Percentiles rank a stretch among this genome's conserved stretches.
These are phyloP conservation scores for Epizoanthus rinbou DNA, from an alignment of 92 coral and sea anemone genomes.

Conservation along the genomic window DNA sequence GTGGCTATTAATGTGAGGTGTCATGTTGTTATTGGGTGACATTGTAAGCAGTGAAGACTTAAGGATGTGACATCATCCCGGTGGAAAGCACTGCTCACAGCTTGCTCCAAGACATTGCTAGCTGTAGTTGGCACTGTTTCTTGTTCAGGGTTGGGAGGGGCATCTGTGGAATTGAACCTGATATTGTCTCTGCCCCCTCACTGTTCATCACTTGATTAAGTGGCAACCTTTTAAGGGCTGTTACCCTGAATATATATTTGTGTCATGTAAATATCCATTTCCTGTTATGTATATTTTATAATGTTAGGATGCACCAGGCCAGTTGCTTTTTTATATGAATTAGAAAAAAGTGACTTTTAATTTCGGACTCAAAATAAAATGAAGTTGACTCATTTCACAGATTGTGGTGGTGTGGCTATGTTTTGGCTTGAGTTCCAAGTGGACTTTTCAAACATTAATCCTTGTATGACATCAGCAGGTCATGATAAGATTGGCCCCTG, in stretches of 20 bases:
- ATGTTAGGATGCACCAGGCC: neutral
- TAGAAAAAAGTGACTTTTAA: no score
- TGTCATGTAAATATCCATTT: constrained; percentile 4
- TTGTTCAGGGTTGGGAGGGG: constrained; percentile 32
- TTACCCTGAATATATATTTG: neutral
- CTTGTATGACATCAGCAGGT: no score
- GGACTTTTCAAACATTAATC: no score
- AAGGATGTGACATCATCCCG: neutral
- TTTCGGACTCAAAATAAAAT: no score
- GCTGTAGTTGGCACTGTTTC: neutral
- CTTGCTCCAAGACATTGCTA: neutral
- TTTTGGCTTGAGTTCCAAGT: no score
- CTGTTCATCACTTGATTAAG: neutral
- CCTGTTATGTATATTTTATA: neutral
- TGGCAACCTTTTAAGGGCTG: neutral
- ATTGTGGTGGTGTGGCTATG: no score
- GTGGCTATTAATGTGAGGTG: constrained; percentile 12
- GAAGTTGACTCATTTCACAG: no score
- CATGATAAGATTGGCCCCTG: no score
- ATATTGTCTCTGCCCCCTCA: constrained; percentile 4
- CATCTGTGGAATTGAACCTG: constrained; percentile 16
- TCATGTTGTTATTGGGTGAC: constrained; percentile 13
- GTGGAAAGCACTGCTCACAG: neutral
- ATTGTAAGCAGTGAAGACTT: neutral
- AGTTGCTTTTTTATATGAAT: neutral